These are phyloP conservation scores for Elysia crispata DNA, from an alignment of 2,888 invertebrate genomes.

Conservation along the genomic window DNA sequence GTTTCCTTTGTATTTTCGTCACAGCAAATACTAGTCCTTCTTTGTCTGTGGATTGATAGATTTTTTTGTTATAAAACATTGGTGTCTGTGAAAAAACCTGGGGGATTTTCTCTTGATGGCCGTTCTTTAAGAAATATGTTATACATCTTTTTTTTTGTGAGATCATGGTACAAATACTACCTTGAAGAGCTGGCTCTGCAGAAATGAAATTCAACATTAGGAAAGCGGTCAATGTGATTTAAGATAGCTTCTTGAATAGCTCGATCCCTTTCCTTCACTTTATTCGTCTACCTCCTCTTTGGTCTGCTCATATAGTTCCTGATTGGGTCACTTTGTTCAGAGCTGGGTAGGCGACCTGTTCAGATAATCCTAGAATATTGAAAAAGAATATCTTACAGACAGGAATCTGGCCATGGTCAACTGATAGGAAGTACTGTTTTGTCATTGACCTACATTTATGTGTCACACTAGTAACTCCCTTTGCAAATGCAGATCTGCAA, in stretches of 20 bases:
- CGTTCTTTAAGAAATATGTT: too few relatives aligned
- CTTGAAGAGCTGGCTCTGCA: slow-evolving; percentile 1
- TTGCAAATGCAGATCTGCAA: too few relatives aligned
- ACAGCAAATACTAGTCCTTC: too few relatives aligned
- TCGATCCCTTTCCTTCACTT: background rate
- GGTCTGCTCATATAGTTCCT: background rate
- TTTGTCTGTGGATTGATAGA: too few relatives aligned
- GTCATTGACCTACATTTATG: background rate
- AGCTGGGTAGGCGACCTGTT: background rate
- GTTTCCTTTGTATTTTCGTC: too few relatives aligned
- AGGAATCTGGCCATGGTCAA: background rate
- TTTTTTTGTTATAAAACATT: too few relatives aligned
- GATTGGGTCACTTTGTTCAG: background rate
- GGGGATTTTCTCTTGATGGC: too few relatives aligned
- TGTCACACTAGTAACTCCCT: too few relatives aligned
- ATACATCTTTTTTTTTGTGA: too few relatives aligned
- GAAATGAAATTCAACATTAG: background rate
- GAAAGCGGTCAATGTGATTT: background rate
- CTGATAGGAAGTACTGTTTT: background rate
- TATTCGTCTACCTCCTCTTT: background rate
- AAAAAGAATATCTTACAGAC: background rate
- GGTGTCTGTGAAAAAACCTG: too few relatives aligned
- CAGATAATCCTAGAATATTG: background rate
- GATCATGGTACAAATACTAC: background rate
- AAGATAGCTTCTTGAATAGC: background rate